Evolutionary conservation across 2,888 invertebrate genomes (phyloP).

Genomic region (Phalera bucephala): DNA sequence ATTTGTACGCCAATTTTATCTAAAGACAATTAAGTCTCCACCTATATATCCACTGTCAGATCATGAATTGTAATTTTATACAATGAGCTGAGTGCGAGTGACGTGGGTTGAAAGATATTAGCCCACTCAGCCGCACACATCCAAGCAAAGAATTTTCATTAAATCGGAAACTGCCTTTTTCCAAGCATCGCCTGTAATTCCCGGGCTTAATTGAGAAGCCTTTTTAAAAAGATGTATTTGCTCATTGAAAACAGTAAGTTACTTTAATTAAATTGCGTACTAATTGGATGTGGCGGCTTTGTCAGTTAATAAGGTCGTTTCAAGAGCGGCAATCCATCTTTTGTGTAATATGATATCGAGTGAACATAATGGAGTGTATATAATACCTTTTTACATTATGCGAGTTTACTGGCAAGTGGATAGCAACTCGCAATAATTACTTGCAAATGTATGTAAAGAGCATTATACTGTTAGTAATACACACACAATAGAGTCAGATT

Average conservation of each 20-base stretch:
- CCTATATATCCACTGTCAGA: slow-evolving; percentile 8
- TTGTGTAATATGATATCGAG: no score
- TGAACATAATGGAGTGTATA: no score
- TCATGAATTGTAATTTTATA: slow-evolving; percentile 30
- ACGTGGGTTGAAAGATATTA: slow-evolving; percentile 32
- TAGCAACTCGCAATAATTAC: no score
- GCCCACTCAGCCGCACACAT: slow-evolving; percentile 11
- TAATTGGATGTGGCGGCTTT: neutral
- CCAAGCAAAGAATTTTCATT: slow-evolving; percentile 35
- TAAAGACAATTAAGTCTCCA: no score
- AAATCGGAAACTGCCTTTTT: slow-evolving; percentile 13
- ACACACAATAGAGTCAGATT: no score
- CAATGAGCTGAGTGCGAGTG: slow-evolving; percentile 20
- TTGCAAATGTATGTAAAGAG: no score
- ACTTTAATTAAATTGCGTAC: neutral
- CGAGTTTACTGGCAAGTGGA: no score
- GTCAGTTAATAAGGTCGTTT: neutral
- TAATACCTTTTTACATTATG: no score
- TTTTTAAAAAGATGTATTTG: neutral
- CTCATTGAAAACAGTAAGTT: neutral
- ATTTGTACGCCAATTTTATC: no score
- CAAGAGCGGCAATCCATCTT: neutral
- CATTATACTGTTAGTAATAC: no score
- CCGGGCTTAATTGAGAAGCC: slow-evolving; percentile 7
- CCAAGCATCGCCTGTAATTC: slow-evolving; percentile 1